A percentile compares a stretch with the other conserved stretches of the same genome.
These are phyloP conservation scores for Archips xylosteana DNA, from an alignment of 2,888 invertebrate species.

Conservation along the genomic window DNA sequence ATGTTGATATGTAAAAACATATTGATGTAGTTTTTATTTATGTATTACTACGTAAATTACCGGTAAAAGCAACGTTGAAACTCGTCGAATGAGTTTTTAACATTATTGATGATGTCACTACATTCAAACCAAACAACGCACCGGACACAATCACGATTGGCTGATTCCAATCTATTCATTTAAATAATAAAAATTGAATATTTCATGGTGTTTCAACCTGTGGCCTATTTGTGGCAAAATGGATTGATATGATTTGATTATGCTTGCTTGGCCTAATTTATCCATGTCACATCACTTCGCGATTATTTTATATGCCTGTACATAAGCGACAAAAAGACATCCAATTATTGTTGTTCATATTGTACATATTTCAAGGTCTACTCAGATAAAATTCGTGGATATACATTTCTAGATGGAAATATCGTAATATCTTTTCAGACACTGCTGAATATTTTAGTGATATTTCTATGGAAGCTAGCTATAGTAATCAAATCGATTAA, in stretches of 20 bases:
- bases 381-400: no score
- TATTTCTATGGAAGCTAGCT: no score
- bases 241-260: neutral
- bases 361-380: no score
- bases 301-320: no score
- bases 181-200: constrained; percentile 46
- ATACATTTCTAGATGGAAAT: no score
- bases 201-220: constrained; percentile 48
- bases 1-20: neutral
- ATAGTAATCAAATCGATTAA: no score
- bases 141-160: constrained; percentile 66
- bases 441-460: no score
- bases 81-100: constrained; percentile 74
- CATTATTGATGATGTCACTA: constrained; percentile 77
- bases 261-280: neutral
- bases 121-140: constrained; percentile 72
- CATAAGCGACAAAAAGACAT: no score
- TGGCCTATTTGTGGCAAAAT: constrained; percentile 11
- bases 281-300: neutral
- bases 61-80: constrained; percentile 66
- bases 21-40: neutral
- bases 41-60: constrained; percentile 46
- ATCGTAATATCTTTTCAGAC: no score
- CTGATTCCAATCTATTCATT: constrained; percentile 70
- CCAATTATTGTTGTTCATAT: no score